Percentiles rank a stretch among this genome's conserved stretches.
phyloP scores from a whole-genome alignment of 2,797 vertebrate genomes.

The Manis javanica region DNA sequence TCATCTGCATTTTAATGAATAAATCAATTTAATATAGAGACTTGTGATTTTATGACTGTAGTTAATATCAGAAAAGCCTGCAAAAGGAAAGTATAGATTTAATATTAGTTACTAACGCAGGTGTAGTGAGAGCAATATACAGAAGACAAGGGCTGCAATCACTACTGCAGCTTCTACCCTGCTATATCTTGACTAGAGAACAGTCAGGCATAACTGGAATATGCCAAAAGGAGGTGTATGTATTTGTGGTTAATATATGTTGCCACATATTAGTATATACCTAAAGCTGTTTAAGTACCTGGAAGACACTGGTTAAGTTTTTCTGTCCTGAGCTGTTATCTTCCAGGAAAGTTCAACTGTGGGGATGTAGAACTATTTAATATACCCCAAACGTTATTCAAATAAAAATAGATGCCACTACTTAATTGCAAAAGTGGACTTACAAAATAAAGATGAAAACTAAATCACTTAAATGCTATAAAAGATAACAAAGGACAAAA shows the following conservation, averaged over 20 bases:
- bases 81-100: neutral
- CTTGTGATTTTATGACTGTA: neutral
- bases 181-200: neutral
- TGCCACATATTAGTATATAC: neutral
- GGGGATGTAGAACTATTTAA: neutral
- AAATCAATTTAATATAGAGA: neutral
- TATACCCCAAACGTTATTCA: neutral
- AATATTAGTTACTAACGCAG: neutral
- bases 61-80: neutral
- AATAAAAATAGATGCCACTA: conserved; percentile 36
- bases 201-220: neutral
- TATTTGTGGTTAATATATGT: neutral
- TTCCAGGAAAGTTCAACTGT: neutral
- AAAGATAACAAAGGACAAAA: neutral
- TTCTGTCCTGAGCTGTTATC: neutral
- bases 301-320: neutral
- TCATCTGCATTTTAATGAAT: neutral
- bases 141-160: neutral
- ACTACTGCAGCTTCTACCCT: neutral
- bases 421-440: neutral
- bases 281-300: neutral
- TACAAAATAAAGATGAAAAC: conserved; percentile 30
- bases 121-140: neutral
- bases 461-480: neutral
- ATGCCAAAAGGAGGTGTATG: neutral